Evolutionary conservation across 2,888 invertebrate species (phyloP).

Genomic region (Cryptus viduatorius): DNA sequence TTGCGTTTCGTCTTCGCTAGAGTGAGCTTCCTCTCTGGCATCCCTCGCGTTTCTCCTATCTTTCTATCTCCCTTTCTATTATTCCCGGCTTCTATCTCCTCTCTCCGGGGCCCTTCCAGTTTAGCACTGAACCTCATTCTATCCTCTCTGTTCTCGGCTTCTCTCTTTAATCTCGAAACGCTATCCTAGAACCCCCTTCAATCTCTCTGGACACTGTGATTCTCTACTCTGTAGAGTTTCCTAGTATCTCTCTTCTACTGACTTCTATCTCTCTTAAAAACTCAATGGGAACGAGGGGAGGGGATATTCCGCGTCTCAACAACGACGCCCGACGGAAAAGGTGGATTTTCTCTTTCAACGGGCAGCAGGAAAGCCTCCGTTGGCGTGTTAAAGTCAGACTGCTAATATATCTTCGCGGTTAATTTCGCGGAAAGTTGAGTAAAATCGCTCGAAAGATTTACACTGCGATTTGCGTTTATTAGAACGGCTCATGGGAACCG

Average conservation of each 20-base stretch:
- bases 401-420: constrained; percentile 23
- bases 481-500: background rate
- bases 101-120: constrained; percentile 23
- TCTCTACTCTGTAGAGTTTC: constrained; percentile 39
- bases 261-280: constrained; percentile 37
- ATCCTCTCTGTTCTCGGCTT: constrained; percentile 12
- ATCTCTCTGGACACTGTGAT: constrained; percentile 56
- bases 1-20: constrained; percentile 53
- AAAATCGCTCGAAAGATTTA: constrained; percentile 39
- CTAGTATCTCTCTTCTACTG: constrained; percentile 5
- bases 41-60: constrained; percentile 24
- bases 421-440: constrained; percentile 46
- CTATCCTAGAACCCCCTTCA: constrained; percentile 47
- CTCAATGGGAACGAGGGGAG: constrained; percentile 9
- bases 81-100: constrained; percentile 6
- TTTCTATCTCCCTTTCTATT: constrained; percentile 32
- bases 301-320: constrained; percentile 27
- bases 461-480: constrained; percentile 25
- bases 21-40: constrained; percentile 21
- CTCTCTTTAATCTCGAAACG: constrained; percentile 61
- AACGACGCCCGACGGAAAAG: constrained; percentile 35
- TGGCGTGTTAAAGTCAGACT: constrained; percentile 1
- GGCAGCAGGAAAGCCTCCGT: background rate
- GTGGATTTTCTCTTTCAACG: constrained; percentile 49
- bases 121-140: constrained; percentile 49